Percentiles rank a stretch among this genome's conserved stretches.
phyloP scores from a whole-genome alignment of 2,888 invertebrate genomes.

The Parochlus steinenii region DNA sequence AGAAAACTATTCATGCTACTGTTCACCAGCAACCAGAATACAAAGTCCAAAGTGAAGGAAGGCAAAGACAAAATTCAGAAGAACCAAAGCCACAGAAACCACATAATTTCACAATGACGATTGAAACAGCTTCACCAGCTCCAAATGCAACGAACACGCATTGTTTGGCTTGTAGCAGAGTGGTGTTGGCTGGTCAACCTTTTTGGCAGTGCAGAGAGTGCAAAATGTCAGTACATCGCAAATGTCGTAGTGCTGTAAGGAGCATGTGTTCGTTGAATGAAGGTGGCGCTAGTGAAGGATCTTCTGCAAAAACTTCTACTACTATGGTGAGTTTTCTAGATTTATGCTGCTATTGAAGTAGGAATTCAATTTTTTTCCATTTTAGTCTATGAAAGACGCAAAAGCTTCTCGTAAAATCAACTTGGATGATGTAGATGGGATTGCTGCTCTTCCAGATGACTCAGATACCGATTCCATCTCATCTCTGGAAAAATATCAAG shows the following conservation, averaged over 20 bases:
- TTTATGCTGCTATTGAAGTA: too few species aligned
- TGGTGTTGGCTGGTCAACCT: constrained; percentile 22
- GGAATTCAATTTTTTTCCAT: too few species aligned
- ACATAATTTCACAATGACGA: constrained; percentile 26
- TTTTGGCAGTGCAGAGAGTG: constrained; percentile 29
- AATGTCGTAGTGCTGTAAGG: constrained; percentile 24
- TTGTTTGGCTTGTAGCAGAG: constrained; percentile 23
- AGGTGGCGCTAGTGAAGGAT: too few species aligned
- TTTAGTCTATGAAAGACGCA: not conserved
- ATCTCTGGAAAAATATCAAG: constrained; percentile 1
- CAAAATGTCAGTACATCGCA: constrained; percentile 24
- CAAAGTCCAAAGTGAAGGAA: constrained; percentile 10
- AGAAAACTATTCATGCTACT: constrained; percentile 7
- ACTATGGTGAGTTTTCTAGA: too few species aligned
- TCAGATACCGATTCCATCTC: too few species aligned
- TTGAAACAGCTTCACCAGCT: constrained; percentile 20
- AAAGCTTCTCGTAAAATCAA: not conserved
- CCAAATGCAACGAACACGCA: constrained; percentile 12
- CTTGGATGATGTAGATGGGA: constrained; percentile 11
- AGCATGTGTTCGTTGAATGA: constrained; percentile 17
- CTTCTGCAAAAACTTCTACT: too few species aligned
- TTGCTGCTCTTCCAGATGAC: constrained; percentile 7
- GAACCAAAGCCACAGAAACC: constrained; percentile 19
- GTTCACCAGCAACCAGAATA: constrained; percentile 12
- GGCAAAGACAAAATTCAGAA: constrained; percentile 10